Conservation (phyloP, 2,113 vertebrate species). For the Bos indicus region DNA sequence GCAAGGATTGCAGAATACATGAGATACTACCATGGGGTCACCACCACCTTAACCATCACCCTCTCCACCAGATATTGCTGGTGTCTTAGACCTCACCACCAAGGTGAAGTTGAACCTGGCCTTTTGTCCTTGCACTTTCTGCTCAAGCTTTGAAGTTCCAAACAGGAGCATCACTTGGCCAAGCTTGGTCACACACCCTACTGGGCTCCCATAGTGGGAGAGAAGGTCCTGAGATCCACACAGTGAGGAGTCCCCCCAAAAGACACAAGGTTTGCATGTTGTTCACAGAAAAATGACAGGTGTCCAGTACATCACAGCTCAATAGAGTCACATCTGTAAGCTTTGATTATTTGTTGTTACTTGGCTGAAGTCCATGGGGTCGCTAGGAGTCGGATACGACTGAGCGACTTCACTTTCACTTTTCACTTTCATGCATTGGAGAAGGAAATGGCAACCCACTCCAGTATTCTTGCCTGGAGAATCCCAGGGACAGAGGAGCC, state of each 20-base stretch:
- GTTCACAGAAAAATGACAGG: neutral
- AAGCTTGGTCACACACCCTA: neutral
- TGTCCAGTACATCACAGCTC: neutral
- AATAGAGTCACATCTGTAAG: neutral
- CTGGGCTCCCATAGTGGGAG: neutral
- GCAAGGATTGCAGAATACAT: neutral
- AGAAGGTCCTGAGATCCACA: neutral
- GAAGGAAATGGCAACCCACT: too few species aligned
- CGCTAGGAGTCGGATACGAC: too few species aligned
- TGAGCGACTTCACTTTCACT: too few species aligned
- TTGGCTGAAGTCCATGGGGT: neutral
- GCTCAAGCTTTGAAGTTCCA: neutral
- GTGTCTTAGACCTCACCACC: neutral
- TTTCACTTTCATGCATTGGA: too few species aligned
- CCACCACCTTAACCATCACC: neutral
- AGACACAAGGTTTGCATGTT: neutral
- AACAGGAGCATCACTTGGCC: neutral
- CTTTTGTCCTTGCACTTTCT: neutral
- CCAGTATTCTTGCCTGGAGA: too few species aligned
- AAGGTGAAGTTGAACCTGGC: neutral
- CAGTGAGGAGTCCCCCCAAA: too few species aligned
- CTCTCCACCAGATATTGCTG: too few species aligned
- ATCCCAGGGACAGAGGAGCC: too few species aligned
- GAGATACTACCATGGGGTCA: neutral
- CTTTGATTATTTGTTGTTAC: neutral